Base-by-base conservation (phyloP, 2,113 vertebrate species). In the Anseranas semipalmata region DNA sequence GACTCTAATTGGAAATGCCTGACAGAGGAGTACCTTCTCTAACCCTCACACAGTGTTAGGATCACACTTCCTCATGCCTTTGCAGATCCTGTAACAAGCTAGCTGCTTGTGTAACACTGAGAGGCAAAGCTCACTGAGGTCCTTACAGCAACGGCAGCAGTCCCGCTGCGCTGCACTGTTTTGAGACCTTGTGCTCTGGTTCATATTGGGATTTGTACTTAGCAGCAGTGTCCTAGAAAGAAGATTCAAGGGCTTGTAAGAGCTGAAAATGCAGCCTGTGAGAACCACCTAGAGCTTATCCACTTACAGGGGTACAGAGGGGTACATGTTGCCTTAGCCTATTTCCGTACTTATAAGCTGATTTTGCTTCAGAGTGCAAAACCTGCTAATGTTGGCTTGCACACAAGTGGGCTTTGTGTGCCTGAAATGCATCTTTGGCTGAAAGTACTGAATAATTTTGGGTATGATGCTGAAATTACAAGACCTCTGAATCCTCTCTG, bases 311-410 rank as follows among this genome's bases (percentile, higher is more conserved):
- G 19, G 33, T 14, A 62, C 50, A 76, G 18, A 55, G 50, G 33
- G 35, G 12, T 21, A 35, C 35, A 8, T 9, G 6, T 1, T 0
- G 1, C 15, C 66, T 71, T 35, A 65, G 19, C 13, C 6, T 65
- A 62, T 32, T 30, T 35, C 55, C 1, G 0, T 32, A 3, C 2
- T 32, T 45, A 2, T 3, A 55, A 94, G 25, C 28, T 32, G 63
- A 4, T 56, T 74, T 53, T 71, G 33, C 43, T 86, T 46, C 76
- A 25, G 56, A 60, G 16, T 30, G n/a, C 15, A 84, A 77, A 76
- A 67, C 14, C 48, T 88, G 45, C 15, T 84, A 22, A n/a, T 9
- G 22, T 20, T 68, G 72, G 41, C 59, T 88, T 24, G 27, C 27
- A 33, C 24, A 50, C 30, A 52, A 63, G 27, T 27, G 46, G 41